phyloP scores from a whole-genome alignment of 2,797 vertebrate species.

The Heterohyrax brucei region DNA sequence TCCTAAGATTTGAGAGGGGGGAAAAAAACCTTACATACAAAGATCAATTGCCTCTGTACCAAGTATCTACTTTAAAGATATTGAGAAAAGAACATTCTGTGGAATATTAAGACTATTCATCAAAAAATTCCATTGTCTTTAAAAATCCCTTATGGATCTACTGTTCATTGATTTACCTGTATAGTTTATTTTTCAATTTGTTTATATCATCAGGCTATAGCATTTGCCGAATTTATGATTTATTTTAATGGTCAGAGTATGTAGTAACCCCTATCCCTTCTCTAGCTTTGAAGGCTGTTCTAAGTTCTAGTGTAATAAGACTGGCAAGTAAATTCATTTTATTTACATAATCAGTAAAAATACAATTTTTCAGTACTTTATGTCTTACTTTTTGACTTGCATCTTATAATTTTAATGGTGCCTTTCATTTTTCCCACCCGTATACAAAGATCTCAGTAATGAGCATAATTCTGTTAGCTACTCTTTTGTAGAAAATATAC shows the following conservation, averaged over 20 bases:
- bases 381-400: constrained; percentile 43
- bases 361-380: not conserved
- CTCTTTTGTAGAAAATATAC: constrained; percentile 49
- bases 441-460: constrained; percentile 4
- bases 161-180: not conserved
- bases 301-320: not conserved
- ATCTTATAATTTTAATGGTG: constrained; percentile 29
- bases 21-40: not conserved
- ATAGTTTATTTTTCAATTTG: not conserved
- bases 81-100: not conserved
- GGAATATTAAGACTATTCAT: not conserved
- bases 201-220: not conserved
- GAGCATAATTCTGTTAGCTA: not conserved
- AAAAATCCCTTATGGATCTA: not conserved
- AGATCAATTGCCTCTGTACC: not conserved
- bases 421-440: not conserved
- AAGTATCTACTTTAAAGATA: not conserved
- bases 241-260: not conserved
- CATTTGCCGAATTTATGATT: constrained; percentile 16
- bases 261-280: not conserved
- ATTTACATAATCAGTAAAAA: not conserved
- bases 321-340: not conserved
- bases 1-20: not conserved
- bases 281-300: not conserved
- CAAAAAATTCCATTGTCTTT: constrained; percentile 15